Evolutionary conservation across 2,888 invertebrate species (phyloP), one percentile per base, ranked within the genome.

Genomic region (Periphyllus acericola): DNA sequence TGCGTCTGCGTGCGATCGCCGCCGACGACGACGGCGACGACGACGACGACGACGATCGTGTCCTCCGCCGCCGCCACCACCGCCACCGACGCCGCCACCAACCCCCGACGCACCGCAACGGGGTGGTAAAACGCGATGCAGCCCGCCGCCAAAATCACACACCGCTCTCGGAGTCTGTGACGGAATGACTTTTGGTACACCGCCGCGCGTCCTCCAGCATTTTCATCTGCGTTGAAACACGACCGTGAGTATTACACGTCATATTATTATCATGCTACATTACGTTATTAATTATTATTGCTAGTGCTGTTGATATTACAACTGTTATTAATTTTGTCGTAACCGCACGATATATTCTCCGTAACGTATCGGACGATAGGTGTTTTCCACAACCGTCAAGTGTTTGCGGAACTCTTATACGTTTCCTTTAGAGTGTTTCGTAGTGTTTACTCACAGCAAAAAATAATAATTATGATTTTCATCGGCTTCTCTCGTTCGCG

Each of bases 101-200:
- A 9, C 46, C n/a, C 14, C 52, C 34, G 3, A 14, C 46, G 14
- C 14, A 14, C 34, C 68, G 68, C 4, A 68, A 25, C 75, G 60
- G 76, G 86, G 79, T 36, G 78, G 78, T 71, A 68, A 86, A 66
- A 80, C 36, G 52, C 80, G 86, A 86, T 72, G 72, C 83, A 75
- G 75, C 75, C 74, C 60, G 71, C 80, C 79, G 80, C 72, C 79
- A 36, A 86, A 86, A 86, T 80, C 86, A 79, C 66, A 84, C 74
- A 87, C 86, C 86, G 86, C 86, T 80, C 86, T 71, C 80, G 86
- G 86, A 87, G 86, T 87, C 86, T 87, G 86, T 87, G 86, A 87
- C 86, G 86, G 86, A 80, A 87, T 80, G 86, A 87, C 86, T 87
- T 87, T 87, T 87, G 80, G 80, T 74, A 60, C 86, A 74, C 72